Base-by-base conservation (phyloP, 2,113 vertebrate genomes). In the Clinocottus analis region DNA sequence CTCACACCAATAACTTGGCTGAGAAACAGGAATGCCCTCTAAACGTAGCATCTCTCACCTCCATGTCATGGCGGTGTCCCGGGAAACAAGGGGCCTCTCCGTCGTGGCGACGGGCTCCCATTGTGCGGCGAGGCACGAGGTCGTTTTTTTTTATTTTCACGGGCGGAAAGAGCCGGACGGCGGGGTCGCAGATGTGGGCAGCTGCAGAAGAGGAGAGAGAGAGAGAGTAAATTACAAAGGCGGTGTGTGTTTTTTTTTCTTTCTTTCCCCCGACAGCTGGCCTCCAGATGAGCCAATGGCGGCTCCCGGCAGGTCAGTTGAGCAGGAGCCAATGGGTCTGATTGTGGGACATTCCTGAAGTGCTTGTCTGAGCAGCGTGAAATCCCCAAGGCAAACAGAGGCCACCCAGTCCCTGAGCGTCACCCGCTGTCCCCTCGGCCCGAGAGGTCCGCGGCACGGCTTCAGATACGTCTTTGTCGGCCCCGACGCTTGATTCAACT, bases 321-420 rank as follows among this genome's bases (percentile, higher is more conserved):
- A 82, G 77, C 86, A 70, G 87, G 91, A 92, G 90, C 88, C 91
- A 89, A 73, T 14, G 78, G 78, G 87, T 91, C 91, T 90, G 85
- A 87, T 79, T 87, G 89, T 69, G 86, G 87, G 82, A 90, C 90
- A 93, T 93, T 93, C 93, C 87, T 92, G 65, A 80, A 92, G 90
- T 90, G 75, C 85, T 89, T 92, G 77, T 87, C 82, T 92, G 80
- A 91, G 86, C 87, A 85, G 89, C 82, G 75, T 90, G 86, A 92
- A 93, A 92, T 92, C 85, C 82, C 82, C 80, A 81, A 85, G 80
- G 89, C 90, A 91, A 93, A 93, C 90, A 87, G 58, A 68, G 88
- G 85, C 89, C 88, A 88, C 90, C 84, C 90, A 87, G 82, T 80
- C 80, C 31, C 65, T 49, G 56, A 37, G 73, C 68, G 83, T 88